phyloP scores from a whole-genome alignment of 2,888 invertebrate genomes.

The Arrhopalites spinosus region DNA sequence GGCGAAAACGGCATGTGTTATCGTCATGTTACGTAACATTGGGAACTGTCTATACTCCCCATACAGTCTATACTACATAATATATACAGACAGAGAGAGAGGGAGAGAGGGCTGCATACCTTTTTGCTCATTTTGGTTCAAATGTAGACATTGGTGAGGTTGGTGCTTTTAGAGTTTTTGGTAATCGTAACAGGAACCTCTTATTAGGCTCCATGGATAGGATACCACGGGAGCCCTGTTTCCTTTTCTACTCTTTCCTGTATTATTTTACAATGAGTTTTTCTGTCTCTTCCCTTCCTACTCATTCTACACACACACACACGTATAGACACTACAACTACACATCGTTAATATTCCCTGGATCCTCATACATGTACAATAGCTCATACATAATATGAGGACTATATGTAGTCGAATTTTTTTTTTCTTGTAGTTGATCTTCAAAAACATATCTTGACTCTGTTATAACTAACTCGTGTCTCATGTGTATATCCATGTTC shows the following conservation, averaged over 20 bases:
- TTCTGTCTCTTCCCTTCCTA: neutral
- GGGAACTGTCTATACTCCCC: no score
- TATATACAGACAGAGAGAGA: no score
- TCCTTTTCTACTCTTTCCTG: neutral
- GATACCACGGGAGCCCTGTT: neutral
- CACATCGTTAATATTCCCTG: neutral
- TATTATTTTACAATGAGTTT: constrained; percentile 23
- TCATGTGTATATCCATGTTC: neutral
- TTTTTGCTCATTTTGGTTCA: constrained; percentile 5
- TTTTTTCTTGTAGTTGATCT: no score
- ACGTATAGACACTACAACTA: neutral
- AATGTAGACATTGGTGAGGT: constrained; percentile 1
- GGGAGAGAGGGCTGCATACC: no score
- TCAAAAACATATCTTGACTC: no score
- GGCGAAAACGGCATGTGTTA: constrained; percentile 22
- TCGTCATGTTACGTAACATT: constrained; percentile 2
- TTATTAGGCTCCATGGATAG: constrained; percentile 22
- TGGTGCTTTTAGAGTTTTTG: constrained; percentile 8
- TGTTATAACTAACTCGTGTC: no score
- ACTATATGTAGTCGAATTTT: no score
- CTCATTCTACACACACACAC: neutral
- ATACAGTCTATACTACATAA: no score
- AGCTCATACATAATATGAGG: neutral
- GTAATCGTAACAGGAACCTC: constrained; percentile 23
- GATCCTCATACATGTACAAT: neutral